Evolutionary conservation across 2,888 invertebrate genomes (phyloP).

Genomic region (Microctonus aethiopoides): DNA sequence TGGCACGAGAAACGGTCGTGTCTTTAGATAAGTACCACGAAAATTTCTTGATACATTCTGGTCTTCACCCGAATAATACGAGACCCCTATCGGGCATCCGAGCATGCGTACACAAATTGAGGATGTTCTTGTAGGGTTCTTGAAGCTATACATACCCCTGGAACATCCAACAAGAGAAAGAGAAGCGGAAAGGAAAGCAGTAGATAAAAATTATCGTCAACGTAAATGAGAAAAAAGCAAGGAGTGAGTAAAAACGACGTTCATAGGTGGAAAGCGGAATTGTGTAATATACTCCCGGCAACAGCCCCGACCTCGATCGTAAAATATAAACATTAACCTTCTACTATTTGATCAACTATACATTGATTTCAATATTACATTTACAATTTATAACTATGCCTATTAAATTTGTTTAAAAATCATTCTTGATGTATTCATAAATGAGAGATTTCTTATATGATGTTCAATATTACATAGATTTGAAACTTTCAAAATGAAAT

Average conservation of each 20-base stretch:
- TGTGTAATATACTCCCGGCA: conserved; percentile 64
- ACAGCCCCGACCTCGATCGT: conserved; percentile 64
- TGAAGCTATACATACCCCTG: conserved; percentile 55
- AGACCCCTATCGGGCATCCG: conserved; percentile 46
- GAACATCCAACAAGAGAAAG: conserved; percentile 37
- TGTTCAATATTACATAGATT: too few relatives aligned
- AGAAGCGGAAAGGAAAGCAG: conserved; percentile 27
- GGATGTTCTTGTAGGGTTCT: conserved; percentile 40
- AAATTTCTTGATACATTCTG: conserved; percentile 50
- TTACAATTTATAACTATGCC: conserved; percentile 42
- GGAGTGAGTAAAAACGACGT: conserved; percentile 26
- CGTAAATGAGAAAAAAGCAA: conserved; percentile 25
- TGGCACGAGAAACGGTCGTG: too few relatives aligned
- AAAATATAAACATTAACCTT: conserved; percentile 65
- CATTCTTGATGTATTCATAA: too few relatives aligned
- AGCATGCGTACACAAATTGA: conserved; percentile 28
- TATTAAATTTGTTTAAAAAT: too few relatives aligned
- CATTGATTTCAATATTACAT: conserved; percentile 34
- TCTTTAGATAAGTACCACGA: too few relatives aligned
- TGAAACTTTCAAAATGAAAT: too few relatives aligned
- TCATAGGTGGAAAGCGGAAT: conserved; percentile 46
- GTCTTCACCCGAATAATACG: conserved; percentile 45
- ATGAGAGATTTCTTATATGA: too few relatives aligned
- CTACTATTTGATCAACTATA: conserved; percentile 50
- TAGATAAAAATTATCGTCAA: conserved; percentile 40